A percentile compares a stretch with the other conserved stretches of the same genome.
Evolutionary conservation across 1,140 invertebrate species (phyloP).

Genomic region (Goniozus legneri): DNA sequence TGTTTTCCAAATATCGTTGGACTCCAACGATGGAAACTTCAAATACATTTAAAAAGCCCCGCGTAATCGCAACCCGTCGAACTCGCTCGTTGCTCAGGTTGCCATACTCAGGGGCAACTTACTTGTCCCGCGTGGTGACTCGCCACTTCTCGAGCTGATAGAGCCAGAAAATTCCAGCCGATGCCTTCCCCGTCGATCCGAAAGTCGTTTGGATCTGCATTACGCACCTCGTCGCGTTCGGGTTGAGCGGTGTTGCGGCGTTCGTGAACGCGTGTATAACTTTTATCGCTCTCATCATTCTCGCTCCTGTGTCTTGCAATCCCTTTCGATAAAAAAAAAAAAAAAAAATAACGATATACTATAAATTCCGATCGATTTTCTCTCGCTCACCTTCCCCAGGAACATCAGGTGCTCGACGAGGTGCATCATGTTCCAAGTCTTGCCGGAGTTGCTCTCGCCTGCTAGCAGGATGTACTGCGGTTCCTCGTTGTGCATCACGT

Average conservation of each 20-base stretch:
- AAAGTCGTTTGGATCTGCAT: slow-evolving; percentile 83
- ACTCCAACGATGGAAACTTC: too few relatives aligned
- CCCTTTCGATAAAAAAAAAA: slow-evolving; percentile 35
- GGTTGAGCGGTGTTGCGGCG: slow-evolving; percentile 80
- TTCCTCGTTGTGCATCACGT: slow-evolving; percentile 77
- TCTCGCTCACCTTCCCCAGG: slow-evolving; percentile 59
- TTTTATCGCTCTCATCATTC: slow-evolving; percentile 68
- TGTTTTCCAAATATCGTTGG: too few relatives aligned
- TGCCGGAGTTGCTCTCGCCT: slow-evolving; percentile 83
- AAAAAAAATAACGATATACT: too few relatives aligned
- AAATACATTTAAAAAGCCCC: too few relatives aligned
- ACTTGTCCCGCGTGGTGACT: slow-evolving; percentile 77
- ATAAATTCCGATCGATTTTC: too few relatives aligned
- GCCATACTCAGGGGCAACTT: slow-evolving; percentile 24
- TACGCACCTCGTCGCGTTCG: slow-evolving; percentile 80
- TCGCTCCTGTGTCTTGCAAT: slow-evolving; percentile 61
- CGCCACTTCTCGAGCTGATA: slow-evolving; percentile 87
- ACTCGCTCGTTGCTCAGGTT: too few relatives aligned
- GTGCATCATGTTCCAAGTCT: slow-evolving; percentile 73
- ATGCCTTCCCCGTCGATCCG: slow-evolving; percentile 78
- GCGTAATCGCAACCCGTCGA: too few relatives aligned
- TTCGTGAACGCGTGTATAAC: slow-evolving; percentile 80
- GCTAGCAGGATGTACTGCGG: slow-evolving; percentile 77
- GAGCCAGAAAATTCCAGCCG: slow-evolving; percentile 79
- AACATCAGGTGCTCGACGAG: slow-evolving; percentile 72